These are phyloP conservation scores for Dasyprocta punctata DNA, from an alignment of 2,113 vertebrate species.

Conservation along the genomic window DNA sequence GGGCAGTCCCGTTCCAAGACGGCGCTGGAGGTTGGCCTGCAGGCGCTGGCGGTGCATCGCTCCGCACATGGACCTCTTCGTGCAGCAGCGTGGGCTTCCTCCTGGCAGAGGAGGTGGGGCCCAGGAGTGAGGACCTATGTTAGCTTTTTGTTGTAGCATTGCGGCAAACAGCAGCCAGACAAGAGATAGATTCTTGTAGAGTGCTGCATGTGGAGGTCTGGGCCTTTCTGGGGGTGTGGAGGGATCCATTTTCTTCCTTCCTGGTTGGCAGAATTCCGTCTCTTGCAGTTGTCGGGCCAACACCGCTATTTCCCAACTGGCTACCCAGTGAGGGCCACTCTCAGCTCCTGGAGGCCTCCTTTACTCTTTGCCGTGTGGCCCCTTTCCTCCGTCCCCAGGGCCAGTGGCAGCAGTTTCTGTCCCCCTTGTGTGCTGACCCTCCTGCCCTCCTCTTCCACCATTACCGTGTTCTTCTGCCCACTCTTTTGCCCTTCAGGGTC, in stretches of 20 bases:
- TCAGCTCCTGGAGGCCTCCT: background rate
- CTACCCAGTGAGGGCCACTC: background rate
- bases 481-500: background rate
- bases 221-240: background rate
- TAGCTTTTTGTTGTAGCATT: background rate
- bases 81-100: background rate
- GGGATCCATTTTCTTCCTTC: background rate
- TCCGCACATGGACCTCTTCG: background rate
- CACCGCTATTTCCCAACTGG: background rate
- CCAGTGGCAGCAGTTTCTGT: background rate
- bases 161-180: background rate
- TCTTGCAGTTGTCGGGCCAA: too few species aligned
- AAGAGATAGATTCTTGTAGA: background rate
- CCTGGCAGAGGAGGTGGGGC: too few species aligned
- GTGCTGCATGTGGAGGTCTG: background rate
- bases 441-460: background rate
- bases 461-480: background rate
- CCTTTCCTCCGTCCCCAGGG: background rate
- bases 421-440: too few species aligned
- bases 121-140: background rate
- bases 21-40: background rate
- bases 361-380: background rate
- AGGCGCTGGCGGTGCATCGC: background rate
- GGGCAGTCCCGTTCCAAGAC: background rate
- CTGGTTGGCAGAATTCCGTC: background rate